phyloP scores from a whole-genome alignment of 2,888 invertebrate genomes.

The Idaea dimidiata region DNA sequence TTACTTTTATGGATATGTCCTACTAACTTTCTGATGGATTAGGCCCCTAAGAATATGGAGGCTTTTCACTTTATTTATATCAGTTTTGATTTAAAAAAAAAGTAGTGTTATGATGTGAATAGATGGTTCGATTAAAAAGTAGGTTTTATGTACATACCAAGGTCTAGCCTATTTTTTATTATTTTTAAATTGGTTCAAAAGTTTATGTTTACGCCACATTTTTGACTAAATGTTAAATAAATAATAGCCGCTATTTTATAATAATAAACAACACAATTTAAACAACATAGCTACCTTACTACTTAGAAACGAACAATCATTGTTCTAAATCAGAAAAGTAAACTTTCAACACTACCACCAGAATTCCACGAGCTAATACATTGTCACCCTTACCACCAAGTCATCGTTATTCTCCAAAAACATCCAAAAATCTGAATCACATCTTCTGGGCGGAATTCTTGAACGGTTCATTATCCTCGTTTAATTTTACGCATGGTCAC shows the following conservation, averaged over 20 bases:
- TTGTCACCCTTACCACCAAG: constrained; percentile 10
- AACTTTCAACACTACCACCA: constrained; percentile 13
- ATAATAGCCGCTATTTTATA: no score
- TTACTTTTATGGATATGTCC: constrained; percentile 44
- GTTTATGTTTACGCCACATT: no score
- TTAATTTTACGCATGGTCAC: constrained; percentile 80
- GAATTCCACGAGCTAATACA: constrained; percentile 6
- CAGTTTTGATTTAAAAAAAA: constrained; percentile 22
- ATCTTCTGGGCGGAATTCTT: constrained; percentile 35
- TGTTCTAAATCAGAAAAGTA: not conserved
- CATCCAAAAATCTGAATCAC: constrained; percentile 47
- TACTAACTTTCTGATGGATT: constrained; percentile 54
- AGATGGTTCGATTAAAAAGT: not conserved
- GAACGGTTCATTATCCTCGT: constrained; percentile 72
- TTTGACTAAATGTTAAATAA: no score
- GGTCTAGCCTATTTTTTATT: no score
- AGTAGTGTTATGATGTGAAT: not conserved
- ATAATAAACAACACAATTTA: not conserved
- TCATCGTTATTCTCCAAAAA: constrained; percentile 14
- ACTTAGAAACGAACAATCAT: not conserved
- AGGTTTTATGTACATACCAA: no score
- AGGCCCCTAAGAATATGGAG: constrained; percentile 49
- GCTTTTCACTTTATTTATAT: constrained; percentile 37
- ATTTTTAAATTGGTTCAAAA: no score
- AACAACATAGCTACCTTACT: not conserved